phyloP scores from a whole-genome alignment of 2,113 vertebrate genomes.

The Brienomyrus brachyistius region DNA sequence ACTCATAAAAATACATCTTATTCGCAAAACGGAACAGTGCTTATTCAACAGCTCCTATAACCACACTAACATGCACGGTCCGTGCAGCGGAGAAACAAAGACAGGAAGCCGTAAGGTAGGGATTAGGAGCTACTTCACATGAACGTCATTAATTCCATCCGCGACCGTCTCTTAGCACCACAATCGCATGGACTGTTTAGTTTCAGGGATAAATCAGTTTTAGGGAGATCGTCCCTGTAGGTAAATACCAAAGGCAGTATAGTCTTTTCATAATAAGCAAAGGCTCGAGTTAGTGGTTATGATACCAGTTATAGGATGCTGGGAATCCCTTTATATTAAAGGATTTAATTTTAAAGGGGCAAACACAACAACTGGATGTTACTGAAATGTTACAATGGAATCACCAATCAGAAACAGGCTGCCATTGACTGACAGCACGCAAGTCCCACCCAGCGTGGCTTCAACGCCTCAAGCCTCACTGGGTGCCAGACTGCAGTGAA shows the following conservation, averaged over 20 bases:
- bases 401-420: neutral
- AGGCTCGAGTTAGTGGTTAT: neutral
- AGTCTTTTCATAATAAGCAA: neutral
- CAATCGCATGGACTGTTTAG: slow-evolving; percentile 1
- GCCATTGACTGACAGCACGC: neutral
- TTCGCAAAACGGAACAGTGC: neutral
- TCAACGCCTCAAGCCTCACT: slow-evolving; percentile 27
- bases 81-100: neutral
- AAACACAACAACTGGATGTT: neutral
- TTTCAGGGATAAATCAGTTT: slow-evolving; percentile 45
- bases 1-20: neutral
- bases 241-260: slow-evolving; percentile 40
- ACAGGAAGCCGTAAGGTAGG: slow-evolving; percentile 34
- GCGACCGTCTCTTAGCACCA: slow-evolving; percentile 28
- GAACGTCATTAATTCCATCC: slow-evolving; percentile 26
- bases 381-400: neutral
- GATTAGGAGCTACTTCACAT: slow-evolving; percentile 38
- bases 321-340: neutral
- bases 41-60: neutral
- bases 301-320: neutral
- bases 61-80: neutral
- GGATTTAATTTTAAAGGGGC: neutral
- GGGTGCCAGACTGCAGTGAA: neutral
- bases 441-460: neutral
- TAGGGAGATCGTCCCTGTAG: slow-evolving; percentile 44